These are phyloP conservation scores for Indri indri DNA, from an alignment of 2,113 vertebrate genomes.

Conservation along the genomic window DNA sequence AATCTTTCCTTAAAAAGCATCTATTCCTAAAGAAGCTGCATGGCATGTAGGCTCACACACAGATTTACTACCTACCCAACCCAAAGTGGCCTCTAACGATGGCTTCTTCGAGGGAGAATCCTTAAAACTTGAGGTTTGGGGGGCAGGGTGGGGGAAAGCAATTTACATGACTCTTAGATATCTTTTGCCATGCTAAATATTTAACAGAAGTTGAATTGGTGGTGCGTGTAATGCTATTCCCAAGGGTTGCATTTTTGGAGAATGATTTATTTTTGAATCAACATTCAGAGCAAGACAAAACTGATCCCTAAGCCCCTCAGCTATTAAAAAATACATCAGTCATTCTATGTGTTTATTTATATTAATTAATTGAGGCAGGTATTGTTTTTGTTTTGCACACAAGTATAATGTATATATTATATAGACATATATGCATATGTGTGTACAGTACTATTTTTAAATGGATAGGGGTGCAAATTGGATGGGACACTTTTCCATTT, in stretches of 20 bases:
- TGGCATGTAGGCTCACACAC: background rate
- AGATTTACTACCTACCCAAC: conserved; percentile 62
- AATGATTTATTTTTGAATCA: background rate
- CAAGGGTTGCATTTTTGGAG: background rate
- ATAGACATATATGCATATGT: background rate
- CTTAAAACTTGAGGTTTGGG: background rate
- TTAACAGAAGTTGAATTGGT: background rate
- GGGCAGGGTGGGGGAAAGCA: background rate
- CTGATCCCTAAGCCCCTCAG: background rate
- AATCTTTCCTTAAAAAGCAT: conserved; percentile 73
- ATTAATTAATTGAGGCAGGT: background rate
- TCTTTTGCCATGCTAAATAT: background rate
- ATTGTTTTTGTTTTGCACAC: too few species aligned
- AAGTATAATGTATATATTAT: background rate
- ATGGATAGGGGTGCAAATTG: background rate
- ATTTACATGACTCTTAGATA: background rate
- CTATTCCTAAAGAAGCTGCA: conserved; percentile 36
- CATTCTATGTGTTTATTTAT: background rate
- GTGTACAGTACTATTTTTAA: background rate
- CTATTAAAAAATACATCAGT: background rate
- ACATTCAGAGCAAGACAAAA: background rate
- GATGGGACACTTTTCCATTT: background rate
- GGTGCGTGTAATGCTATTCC: background rate
- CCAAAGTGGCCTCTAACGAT: conserved; percentile 29
- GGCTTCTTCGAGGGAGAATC: background rate